Conservation (phyloP, 2,113 vertebrate genomes). For the Dipodomys merriami region DNA sequence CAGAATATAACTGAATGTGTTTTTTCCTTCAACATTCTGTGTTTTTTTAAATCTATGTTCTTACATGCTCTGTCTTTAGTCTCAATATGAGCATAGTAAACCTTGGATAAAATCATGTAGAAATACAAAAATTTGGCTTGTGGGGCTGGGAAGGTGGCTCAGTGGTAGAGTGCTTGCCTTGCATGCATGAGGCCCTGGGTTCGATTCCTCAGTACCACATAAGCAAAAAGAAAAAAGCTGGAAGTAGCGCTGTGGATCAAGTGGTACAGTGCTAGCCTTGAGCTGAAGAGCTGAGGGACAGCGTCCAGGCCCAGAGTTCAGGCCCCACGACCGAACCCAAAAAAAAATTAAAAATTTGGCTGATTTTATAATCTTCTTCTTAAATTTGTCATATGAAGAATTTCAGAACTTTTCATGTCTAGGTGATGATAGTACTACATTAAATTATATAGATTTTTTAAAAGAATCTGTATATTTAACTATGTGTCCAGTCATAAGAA, state of each 20-base stretch:
- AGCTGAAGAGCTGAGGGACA: too few species aligned
- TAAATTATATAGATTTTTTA: not conserved
- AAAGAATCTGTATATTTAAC: not conserved
- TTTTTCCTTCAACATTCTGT: constrained; percentile 5
- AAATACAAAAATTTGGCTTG: not conserved
- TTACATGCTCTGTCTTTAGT: not conserved
- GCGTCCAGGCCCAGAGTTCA: too few species aligned
- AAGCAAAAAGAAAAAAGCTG: too few species aligned
- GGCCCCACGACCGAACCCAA: too few species aligned
- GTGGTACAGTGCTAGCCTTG: too few species aligned
- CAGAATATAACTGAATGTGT: not conserved
- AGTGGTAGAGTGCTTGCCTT: too few species aligned
- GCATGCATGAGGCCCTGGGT: too few species aligned
- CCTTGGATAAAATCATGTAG: not conserved
- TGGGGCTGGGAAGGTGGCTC: too few species aligned
- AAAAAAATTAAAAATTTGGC: not conserved
- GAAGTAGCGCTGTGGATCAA: too few species aligned
- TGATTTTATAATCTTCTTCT: not conserved
- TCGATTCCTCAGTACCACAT: too few species aligned
- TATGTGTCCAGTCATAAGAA: constrained; percentile 14
- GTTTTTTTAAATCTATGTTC: not conserved
- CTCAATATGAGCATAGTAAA: not conserved
- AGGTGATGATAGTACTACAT: not conserved
- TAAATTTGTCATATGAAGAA: not conserved
- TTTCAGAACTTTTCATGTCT: not conserved